phyloP scores from a whole-genome alignment of 2,888 invertebrate species.

The Sceliomorpha sp. region DNA sequence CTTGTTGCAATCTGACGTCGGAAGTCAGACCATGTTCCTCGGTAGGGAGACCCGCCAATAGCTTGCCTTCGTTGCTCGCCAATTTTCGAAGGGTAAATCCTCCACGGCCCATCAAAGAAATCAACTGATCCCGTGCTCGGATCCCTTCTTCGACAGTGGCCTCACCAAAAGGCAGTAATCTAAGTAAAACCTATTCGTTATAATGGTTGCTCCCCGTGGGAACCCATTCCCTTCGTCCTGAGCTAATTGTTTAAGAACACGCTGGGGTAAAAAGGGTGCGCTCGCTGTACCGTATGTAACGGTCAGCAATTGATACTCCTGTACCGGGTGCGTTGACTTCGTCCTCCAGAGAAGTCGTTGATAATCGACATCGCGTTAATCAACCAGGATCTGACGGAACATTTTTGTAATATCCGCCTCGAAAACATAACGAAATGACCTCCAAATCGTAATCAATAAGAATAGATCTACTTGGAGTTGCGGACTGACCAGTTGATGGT shows the following conservation, averaged over 20 bases:
- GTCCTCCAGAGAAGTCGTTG: constrained; percentile 63
- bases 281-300: constrained; percentile 32
- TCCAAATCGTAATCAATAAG: too few species aligned
- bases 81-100: too few species aligned
- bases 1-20: too few species aligned
- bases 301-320: constrained; percentile 16
- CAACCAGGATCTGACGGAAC: constrained; percentile 56
- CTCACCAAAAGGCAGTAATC: constrained; percentile 26
- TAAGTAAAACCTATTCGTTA: constrained; percentile 26
- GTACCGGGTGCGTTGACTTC: neutral
- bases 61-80: too few species aligned
- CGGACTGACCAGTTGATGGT: constrained; percentile 56
- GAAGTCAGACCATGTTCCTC: too few species aligned
- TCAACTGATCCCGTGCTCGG: too few species aligned
- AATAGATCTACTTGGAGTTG: constrained; percentile 34
- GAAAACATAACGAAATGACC: constrained; percentile 22
- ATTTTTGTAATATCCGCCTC: constrained; percentile 64
- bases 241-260: constrained; percentile 32
- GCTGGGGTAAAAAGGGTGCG: constrained; percentile 26
- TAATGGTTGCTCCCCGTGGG: constrained; percentile 1
- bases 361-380: constrained; percentile 41
- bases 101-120: too few species aligned
- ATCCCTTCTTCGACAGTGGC: too few species aligned
- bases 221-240: constrained; percentile 14
- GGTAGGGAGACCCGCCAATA: too few species aligned